Percentiles rank a stretch among this genome's conserved stretches.
These are phyloP conservation scores for Hypotaenidia okinawae DNA, from an alignment of 2,797 vertebrate species.

Conservation along the genomic window DNA sequence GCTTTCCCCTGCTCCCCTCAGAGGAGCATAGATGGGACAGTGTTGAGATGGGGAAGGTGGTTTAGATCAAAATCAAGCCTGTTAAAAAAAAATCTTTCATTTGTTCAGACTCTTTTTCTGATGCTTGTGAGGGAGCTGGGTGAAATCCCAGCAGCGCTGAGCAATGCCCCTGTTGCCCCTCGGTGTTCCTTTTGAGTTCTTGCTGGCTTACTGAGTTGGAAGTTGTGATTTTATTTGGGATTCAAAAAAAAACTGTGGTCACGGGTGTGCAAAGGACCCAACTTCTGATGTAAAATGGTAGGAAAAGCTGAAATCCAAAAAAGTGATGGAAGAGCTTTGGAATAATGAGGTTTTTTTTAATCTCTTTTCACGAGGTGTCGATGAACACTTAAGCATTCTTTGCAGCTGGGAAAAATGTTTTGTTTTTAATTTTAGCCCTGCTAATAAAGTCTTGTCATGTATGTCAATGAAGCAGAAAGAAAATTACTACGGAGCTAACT, in stretches of 20 bases:
- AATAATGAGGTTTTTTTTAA: not conserved
- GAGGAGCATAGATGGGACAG: not conserved
- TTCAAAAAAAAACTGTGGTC: not conserved
- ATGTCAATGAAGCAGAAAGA: conserved; percentile 51
- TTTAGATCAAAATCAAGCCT: not conserved
- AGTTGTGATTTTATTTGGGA: not conserved
- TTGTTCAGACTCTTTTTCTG: not conserved
- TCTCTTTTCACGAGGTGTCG: not conserved
- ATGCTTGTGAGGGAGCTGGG: not conserved
- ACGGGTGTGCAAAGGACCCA: not conserved
- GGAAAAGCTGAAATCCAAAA: not conserved
- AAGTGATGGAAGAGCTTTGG: not conserved
- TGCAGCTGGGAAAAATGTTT: conserved; percentile 17
- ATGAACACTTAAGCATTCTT: not conserved
- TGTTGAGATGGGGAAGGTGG: not conserved
- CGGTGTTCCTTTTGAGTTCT: not conserved
- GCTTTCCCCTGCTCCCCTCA: too few relatives aligned
- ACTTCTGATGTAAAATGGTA: not conserved
- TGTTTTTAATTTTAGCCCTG: conserved; percentile 48
- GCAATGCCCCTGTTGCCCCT: fast-evolving
- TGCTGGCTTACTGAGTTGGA: not conserved
- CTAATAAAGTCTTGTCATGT: conserved; percentile 57
- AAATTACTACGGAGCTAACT: conserved; percentile 57
- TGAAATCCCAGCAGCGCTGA: not conserved
- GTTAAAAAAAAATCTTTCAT: not conserved